Evolutionary conservation across 2,113 vertebrate genomes (phyloP), one percentile per base, ranked within the genome.

Genomic region (Tretioscincus oriximinensis): DNA sequence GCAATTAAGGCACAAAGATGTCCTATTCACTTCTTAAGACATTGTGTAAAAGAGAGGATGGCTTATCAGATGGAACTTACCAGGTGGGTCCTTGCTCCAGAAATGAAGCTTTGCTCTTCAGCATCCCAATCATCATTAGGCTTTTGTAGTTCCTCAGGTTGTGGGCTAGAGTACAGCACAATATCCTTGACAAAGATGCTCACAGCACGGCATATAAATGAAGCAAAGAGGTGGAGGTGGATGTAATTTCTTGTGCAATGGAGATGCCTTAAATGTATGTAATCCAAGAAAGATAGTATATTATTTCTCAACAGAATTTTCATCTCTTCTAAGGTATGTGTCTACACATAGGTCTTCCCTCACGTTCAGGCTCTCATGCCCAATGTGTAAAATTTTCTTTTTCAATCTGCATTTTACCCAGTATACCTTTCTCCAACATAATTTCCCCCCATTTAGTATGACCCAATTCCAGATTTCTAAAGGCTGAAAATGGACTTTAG

Each of bases 181-280:
- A 93, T 8, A 4, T 98, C 97, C 90, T 98, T 98, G 70, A 97
- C 89, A 1, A 98, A 98, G 89, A 98, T 98, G 91, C 97, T 98
- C 81, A 95, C 80, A 0, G 97, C 97, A 22, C 97, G 96, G 88
- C 95, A 98, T 77, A 98, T 95, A 92, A 97, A 98, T 86, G 97
- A 98, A 63, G 95, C 84, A 88, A 98, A 98, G 83, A 98, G 97
- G 88, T 98, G 96, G 24, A 97, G 89, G 82, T 98, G 97, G 95
- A 98, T 98, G 94, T 96, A 97, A 78, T 98, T 98, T 63, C 97
- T 94, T 0, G 97, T 98, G 91, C 97, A 98, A 92, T 98, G 97
- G 71, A 98, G 95, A 76, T 96, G 96, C 86, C 97, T 98, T 0
- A 61, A 76, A 63, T 24, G 69, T 14, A 61, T 31, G 26, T 31